Evolutionary conservation across 2,888 invertebrate species (phyloP).

Genomic region (Marasmarcha lunaedactyla): DNA sequence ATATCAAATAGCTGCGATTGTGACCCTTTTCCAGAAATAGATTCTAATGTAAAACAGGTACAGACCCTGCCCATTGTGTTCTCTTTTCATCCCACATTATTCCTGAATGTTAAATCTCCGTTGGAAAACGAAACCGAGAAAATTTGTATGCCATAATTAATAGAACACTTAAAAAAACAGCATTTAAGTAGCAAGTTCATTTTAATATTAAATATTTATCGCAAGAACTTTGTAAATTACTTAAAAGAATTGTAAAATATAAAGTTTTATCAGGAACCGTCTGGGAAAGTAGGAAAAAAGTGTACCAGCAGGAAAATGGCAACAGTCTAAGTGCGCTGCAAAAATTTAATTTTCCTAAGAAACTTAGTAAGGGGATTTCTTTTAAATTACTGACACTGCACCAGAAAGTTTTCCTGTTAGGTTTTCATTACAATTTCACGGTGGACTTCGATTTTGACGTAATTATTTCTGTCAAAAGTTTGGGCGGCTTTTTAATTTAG

Average conservation of each 20-base stretch:
- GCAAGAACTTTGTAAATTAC: neutral
- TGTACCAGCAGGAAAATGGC: neutral
- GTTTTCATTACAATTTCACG: slow-evolving; percentile 18
- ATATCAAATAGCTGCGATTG: slow-evolving; percentile 19
- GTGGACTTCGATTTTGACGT: slow-evolving; percentile 4
- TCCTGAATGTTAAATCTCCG: too few relatives aligned
- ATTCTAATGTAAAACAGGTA: too few relatives aligned
- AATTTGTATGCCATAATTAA: too few relatives aligned
- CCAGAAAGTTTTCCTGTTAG: slow-evolving; percentile 45
- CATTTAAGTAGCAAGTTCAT: neutral
- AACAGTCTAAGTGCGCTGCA: slow-evolving; percentile 12
- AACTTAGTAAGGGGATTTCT: slow-evolving; percentile 41
- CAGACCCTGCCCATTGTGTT: too few relatives aligned
- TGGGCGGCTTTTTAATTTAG: slow-evolving; percentile 8
- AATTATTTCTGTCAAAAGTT: neutral
- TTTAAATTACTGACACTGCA: slow-evolving; percentile 42
- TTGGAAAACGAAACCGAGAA: too few relatives aligned
- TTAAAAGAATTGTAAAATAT: slow-evolving; percentile 20
- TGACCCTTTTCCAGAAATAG: too few relatives aligned
- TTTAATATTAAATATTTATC: slow-evolving; percentile 1
- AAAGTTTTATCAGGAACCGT: slow-evolving; percentile 17
- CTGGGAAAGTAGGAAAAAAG: slow-evolving; percentile 18
- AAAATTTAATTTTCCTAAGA: slow-evolving; percentile 44
- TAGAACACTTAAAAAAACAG: too few relatives aligned
- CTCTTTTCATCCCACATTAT: too few relatives aligned